Evolutionary conservation across 2,888 invertebrate species (phyloP).

Genomic region (Synergus itoensis): DNA sequence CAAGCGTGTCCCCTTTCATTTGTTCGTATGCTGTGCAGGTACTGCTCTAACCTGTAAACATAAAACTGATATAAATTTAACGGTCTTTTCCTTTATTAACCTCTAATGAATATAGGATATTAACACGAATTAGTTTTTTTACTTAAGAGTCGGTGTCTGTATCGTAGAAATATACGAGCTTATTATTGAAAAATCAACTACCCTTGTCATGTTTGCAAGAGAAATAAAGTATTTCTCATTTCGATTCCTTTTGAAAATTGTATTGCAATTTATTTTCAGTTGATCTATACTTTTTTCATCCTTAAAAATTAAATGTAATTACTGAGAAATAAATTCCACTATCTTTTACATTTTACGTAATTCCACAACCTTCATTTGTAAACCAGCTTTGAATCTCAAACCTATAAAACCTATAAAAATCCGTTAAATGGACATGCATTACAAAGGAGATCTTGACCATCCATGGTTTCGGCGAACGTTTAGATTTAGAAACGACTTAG

Average conservation of each 20-base stretch:
- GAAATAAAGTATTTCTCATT: too few relatives aligned
- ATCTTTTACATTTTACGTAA: not conserved
- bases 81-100: constrained; percentile 2
- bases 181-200: too few relatives aligned
- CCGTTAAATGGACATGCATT: not conserved
- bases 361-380: not conserved
- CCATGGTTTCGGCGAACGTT: not conserved
- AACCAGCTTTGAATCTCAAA: not conserved
- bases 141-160: not conserved
- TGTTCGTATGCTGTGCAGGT: not conserved
- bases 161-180: too few relatives aligned
- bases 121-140: not conserved
- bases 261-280: too few relatives aligned
- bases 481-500: constrained; percentile 43
- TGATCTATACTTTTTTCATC: too few relatives aligned
- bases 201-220: too few relatives aligned
- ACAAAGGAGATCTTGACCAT: not conserved
- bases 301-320: too few relatives aligned
- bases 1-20: constrained; percentile 5
- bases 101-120: not conserved
- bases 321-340: too few relatives aligned
- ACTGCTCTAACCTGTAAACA: not conserved
- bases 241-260: too few relatives aligned
- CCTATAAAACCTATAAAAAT: not conserved
- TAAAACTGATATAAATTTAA: constrained; percentile 5